A percentile compares a stretch with the other conserved stretches of the same genome.
phyloP scores from a whole-genome alignment of 2,888 invertebrate genomes.

The Philopedon plagiatum region DNA sequence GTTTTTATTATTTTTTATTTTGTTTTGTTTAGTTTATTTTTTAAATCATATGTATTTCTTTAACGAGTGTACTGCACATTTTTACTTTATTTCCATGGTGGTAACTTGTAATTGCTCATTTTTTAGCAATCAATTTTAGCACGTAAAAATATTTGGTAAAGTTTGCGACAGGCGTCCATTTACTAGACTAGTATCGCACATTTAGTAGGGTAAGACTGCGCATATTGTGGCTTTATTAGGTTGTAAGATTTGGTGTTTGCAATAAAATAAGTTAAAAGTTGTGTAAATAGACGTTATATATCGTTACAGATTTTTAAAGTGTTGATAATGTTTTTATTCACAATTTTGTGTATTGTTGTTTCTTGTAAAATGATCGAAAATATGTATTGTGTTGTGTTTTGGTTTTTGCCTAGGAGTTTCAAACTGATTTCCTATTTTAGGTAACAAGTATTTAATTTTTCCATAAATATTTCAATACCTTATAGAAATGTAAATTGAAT shows the following conservation, averaged over 20 bases:
- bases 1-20: no score
- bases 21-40: no score
- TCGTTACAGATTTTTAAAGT: constrained; percentile 29
- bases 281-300: constrained; percentile 30
- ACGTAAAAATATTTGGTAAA: not conserved
- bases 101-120: no score
- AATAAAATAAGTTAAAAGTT: constrained; percentile 26
- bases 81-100: no score
- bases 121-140: no score
- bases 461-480: no score
- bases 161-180: constrained; percentile 16
- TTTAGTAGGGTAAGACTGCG: constrained; percentile 29
- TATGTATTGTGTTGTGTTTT: no score
- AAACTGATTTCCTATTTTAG: not conserved
- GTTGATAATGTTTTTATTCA: not conserved
- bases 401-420: not conserved
- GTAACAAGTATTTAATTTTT: no score
- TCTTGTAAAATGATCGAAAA: no score
- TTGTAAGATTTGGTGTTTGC: constrained; percentile 38
- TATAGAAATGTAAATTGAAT: no score
- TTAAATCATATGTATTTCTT: no score
- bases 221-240: constrained; percentile 39
- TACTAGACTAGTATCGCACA: constrained; percentile 19
- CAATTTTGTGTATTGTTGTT: not conserved
- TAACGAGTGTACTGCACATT: no score